phyloP scores from a whole-genome alignment of 2,888 invertebrate species.

The Platycheirus albimanus region DNA sequence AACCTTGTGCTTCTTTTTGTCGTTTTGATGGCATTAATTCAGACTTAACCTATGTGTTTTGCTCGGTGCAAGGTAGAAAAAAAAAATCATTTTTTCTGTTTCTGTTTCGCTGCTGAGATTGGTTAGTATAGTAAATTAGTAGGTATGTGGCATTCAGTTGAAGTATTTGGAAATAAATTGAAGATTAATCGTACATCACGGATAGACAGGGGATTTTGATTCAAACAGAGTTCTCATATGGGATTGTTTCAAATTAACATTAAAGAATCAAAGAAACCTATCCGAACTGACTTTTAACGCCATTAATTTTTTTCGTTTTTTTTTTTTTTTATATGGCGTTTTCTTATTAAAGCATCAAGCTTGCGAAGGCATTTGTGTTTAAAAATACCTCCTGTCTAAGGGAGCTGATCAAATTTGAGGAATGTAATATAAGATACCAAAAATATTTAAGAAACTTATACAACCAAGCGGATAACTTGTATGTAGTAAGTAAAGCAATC shows the following conservation, averaged over 20 bases:
- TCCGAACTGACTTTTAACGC: not conserved
- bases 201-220: conserved; percentile 16
- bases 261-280: not conserved
- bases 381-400: too few species aligned
- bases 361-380: too few species aligned
- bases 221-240: not conserved
- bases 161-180: conserved; percentile 68
- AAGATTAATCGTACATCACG: conserved; percentile 63
- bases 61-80: not conserved
- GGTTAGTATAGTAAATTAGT: conserved; percentile 61
- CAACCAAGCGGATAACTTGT: too few species aligned
- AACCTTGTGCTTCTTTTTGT: conserved; percentile 62
- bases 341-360: too few species aligned
- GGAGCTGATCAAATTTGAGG: too few species aligned
- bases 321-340: too few species aligned
- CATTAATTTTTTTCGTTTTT: too few species aligned
- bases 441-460: too few species aligned
- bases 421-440: too few species aligned
- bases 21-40: conserved; percentile 60
- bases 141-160: conserved; percentile 59
- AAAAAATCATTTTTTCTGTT: not conserved
- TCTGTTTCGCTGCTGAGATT: conserved; percentile 40
- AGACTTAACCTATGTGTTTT: conserved; percentile 38
- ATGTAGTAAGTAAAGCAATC: too few species aligned
- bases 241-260: conserved; percentile 23